Evolutionary conservation across 2,888 invertebrate genomes (phyloP).

Genomic region (Adelphocoris suturalis): DNA sequence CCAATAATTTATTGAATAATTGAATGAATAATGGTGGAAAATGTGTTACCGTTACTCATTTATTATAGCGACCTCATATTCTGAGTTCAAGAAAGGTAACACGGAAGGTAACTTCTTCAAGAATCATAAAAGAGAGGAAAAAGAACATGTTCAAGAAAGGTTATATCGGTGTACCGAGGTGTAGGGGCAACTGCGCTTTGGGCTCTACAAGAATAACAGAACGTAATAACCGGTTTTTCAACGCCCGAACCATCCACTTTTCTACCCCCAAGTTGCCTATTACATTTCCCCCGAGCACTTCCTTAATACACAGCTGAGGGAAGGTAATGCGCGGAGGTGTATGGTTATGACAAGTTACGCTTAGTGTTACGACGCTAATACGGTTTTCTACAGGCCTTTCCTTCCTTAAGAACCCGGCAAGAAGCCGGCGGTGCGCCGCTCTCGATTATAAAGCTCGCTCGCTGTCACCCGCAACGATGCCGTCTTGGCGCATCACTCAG

Average conservation of each 20-base stretch:
- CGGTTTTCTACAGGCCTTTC: neutral
- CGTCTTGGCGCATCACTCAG: conserved; percentile 11
- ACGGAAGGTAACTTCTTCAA: neutral
- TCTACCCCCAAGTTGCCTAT: conserved; percentile 31
- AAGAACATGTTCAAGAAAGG: neutral
- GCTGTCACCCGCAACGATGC: neutral
- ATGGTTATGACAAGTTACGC: conserved; percentile 43
- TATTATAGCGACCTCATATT: neutral
- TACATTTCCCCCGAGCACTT: neutral
- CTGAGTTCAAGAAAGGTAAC: neutral
- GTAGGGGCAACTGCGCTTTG: neutral
- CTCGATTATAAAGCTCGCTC: conserved; percentile 20
- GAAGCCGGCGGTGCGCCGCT: neutral
- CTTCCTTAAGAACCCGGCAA: conserved; percentile 8
- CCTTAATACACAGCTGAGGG: conserved; percentile 10
- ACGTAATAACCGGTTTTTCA: conserved; percentile 31
- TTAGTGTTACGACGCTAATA: conserved; percentile 47
- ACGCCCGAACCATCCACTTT: conserved; percentile 16
- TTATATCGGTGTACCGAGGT: neutral
- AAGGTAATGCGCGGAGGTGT: neutral
- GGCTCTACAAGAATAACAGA: conserved; percentile 6
- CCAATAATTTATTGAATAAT: too few species aligned
- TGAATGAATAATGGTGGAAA: too few species aligned
- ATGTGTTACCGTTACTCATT: too few species aligned
- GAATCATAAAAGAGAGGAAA: neutral